A percentile compares a stretch with the other conserved stretches of the same genome.
phyloP scores from a whole-genome alignment of 2,888 invertebrate species.

The Amphipyra berbera region DNA sequence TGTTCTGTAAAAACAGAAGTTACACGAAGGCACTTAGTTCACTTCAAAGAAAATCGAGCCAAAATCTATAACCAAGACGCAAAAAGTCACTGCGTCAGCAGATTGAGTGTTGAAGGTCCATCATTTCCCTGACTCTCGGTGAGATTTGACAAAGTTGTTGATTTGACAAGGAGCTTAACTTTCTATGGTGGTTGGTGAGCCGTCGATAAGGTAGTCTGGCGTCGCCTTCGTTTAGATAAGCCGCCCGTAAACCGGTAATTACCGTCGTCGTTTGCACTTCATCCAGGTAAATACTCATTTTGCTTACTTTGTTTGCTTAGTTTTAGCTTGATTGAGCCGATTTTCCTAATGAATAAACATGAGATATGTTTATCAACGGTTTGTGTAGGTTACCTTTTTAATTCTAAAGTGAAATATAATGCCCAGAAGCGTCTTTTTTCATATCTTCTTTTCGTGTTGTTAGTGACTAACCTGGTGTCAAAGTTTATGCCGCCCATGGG shows the following conservation, averaged over 20 bases:
- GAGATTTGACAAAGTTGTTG: slow-evolving; percentile 12
- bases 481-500: too few relatives aligned
- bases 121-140: not conserved
- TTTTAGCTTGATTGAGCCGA: slow-evolving; percentile 19
- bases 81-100: not conserved
- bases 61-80: not conserved
- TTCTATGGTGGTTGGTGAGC: slow-evolving; percentile 12
- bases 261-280: slow-evolving; percentile 40
- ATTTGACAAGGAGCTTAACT: slow-evolving; percentile 23
- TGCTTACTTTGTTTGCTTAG: slow-evolving; percentile 22
- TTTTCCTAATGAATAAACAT: not conserved
- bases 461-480: too few relatives aligned
- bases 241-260: slow-evolving; percentile 41
- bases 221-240: slow-evolving; percentile 38
- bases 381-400: too few relatives aligned
- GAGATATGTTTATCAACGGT: too few relatives aligned
- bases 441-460: too few relatives aligned
- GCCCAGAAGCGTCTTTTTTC: too few relatives aligned
- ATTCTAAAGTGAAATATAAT: too few relatives aligned
- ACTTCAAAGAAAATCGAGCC: not conserved
- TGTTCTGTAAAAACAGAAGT: too few relatives aligned
- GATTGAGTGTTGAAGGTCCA: not conserved
- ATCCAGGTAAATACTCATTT: slow-evolving; percentile 22
- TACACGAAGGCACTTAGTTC: not conserved
- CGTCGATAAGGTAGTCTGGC: not conserved